Evolutionary conservation across 2,888 invertebrate genomes (phyloP).

Genomic region (Hylaea fasciaria): DNA sequence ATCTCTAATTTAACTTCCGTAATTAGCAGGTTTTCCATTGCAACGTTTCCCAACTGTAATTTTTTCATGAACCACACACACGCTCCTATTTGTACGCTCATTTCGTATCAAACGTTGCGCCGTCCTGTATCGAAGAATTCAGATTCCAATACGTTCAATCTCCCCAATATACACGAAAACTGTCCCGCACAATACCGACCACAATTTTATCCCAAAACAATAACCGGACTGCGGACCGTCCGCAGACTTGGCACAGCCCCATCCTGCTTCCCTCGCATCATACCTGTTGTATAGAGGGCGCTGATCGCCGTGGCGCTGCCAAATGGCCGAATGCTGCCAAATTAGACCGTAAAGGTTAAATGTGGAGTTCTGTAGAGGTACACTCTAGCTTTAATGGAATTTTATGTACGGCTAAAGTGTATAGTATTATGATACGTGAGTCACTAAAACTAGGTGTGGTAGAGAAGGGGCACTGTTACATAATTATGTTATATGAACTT

Average conservation of each 20-base stretch:
- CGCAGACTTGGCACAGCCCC: conserved; percentile 37
- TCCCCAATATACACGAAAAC: not conserved
- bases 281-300: conserved; percentile 46
- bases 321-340: conserved; percentile 72
- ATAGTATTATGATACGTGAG: not conserved
- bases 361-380: conserved; percentile 59
- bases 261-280: conserved; percentile 24
- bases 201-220: conserved; percentile 27
- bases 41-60: too few species aligned
- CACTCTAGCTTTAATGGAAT: conserved; percentile 45
- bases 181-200: not conserved
- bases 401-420: conserved; percentile 19
- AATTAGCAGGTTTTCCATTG: too few species aligned
- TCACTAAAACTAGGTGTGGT: too few species aligned
- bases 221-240: conserved; percentile 13
- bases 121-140: too few species aligned
- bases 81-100: too few species aligned
- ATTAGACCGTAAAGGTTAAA: conserved; percentile 79
- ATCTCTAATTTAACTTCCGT: too few species aligned
- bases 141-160: not conserved
- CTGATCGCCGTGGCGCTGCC: conserved; percentile 55
- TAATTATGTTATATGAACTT: too few species aligned
- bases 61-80: too few species aligned
- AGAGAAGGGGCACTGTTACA: not conserved
- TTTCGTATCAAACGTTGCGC: too few species aligned